Conservation (phyloP, 2,113 vertebrate genomes). For the Zosterops hypoxanthus region DNA sequence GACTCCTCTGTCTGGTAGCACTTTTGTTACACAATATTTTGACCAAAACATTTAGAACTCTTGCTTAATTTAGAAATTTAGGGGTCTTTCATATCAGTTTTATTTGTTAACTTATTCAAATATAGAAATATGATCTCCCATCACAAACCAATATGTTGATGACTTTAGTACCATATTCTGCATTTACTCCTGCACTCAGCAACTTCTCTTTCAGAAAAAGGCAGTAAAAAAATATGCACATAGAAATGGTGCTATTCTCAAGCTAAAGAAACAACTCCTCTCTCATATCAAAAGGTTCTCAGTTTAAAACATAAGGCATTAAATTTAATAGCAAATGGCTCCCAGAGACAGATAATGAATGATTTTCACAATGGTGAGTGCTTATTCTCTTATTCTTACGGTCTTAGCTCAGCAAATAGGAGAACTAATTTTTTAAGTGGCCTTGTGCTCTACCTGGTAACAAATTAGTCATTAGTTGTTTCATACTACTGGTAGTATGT, state of each 20-base stretch:
- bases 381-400: not conserved
- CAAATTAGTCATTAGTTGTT: not conserved
- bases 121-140: not conserved
- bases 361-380: not conserved
- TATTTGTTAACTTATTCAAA: not conserved
- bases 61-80: not conserved
- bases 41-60: not conserved
- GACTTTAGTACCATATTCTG: not conserved
- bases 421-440: not conserved
- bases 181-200: not conserved
- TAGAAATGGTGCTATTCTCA: not conserved
- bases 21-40: not conserved
- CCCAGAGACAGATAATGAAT: not conserved
- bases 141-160: not conserved
- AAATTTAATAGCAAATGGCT: not conserved
- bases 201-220: not conserved
- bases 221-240: not conserved
- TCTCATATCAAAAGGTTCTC: not conserved
- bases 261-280: not conserved
- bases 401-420: not conserved
- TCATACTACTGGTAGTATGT: not conserved
- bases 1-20: not conserved
- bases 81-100: not conserved
- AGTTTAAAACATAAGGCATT: not conserved
- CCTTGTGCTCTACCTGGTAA: not conserved